Evolutionary conservation across 1,140 invertebrate genomes (phyloP).

Genomic region (Ptiloglossa arizonensis): DNA sequence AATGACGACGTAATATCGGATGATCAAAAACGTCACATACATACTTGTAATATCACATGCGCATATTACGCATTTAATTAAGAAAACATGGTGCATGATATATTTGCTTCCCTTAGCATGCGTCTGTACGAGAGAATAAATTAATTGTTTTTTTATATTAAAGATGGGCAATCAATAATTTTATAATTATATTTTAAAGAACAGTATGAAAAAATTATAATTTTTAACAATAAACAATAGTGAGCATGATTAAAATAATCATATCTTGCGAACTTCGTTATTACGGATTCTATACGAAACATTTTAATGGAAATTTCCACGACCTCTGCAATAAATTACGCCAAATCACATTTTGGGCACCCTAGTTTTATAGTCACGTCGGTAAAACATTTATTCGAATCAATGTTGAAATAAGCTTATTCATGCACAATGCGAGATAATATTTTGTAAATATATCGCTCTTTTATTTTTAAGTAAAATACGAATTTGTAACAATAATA

Average conservation of each 20-base stretch:
- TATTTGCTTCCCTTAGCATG: not conserved
- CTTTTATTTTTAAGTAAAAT: not conserved
- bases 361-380: not conserved
- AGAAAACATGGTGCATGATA: not conserved
- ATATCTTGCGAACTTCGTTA: not conserved
- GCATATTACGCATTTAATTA: conserved; percentile 2
- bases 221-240: not conserved
- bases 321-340: not conserved
- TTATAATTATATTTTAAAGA: no score
- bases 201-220: not conserved
- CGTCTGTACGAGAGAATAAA: not conserved
- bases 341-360: not conserved
- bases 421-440: not conserved
- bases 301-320: not conserved
- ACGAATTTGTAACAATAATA: no score
- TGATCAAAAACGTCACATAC: conserved; percentile 65
- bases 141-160: not conserved
- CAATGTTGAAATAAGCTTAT: not conserved
- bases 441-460: not conserved
- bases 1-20: conserved; percentile 72
- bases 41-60: conserved; percentile 23
- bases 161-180: not conserved
- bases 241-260: not conserved
- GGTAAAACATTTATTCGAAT: not conserved
- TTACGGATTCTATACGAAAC: not conserved